Conservation (phyloP, 2,888 invertebrate genomes). For the Malthinus seriepunctatus region DNA sequence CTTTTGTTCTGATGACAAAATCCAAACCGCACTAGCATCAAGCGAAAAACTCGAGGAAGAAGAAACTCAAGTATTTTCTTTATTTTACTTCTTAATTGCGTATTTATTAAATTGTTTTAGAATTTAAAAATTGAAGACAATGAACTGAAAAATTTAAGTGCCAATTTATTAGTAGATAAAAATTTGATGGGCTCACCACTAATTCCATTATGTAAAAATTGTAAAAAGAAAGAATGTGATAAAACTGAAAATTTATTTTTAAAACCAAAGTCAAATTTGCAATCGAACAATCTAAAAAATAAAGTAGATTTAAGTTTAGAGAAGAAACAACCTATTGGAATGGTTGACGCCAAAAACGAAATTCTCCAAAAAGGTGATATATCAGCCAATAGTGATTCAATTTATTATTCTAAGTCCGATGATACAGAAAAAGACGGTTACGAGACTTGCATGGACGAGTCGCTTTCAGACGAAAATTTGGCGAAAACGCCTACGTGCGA, state of each 20-base stretch:
- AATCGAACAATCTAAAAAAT: slow-evolving; percentile 4
- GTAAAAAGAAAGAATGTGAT: neutral
- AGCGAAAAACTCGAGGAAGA: too few species aligned
- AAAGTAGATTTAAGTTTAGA: slow-evolving; percentile 4
- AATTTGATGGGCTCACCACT: neutral
- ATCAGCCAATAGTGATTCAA: slow-evolving; percentile 18
- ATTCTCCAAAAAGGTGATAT: slow-evolving; percentile 14
- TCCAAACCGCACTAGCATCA: slow-evolving; percentile 64
- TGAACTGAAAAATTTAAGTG: neutral
- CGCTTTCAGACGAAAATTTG: slow-evolving; percentile 53
- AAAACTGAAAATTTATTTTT: neutral
- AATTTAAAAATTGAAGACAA: neutral
- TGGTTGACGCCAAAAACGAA: slow-evolving; percentile 4
- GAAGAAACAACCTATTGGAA: slow-evolving; percentile 2
- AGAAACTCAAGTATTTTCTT: too few species aligned
- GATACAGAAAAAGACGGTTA: slow-evolving; percentile 56
- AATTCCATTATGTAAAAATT: slow-evolving; percentile 4
- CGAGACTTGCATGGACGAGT: slow-evolving; percentile 67
- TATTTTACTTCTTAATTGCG: slow-evolving; percentile 45
- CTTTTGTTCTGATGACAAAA: slow-evolving; percentile 73
- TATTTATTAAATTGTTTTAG: neutral
- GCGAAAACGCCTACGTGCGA: slow-evolving; percentile 55
- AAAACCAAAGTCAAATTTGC: neutral
- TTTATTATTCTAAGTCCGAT: slow-evolving; percentile 24
- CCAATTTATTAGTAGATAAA: slow-evolving; percentile 5